phyloP scores from a whole-genome alignment of 2,797 vertebrate genomes.

The Trachurus trachurus region DNA sequence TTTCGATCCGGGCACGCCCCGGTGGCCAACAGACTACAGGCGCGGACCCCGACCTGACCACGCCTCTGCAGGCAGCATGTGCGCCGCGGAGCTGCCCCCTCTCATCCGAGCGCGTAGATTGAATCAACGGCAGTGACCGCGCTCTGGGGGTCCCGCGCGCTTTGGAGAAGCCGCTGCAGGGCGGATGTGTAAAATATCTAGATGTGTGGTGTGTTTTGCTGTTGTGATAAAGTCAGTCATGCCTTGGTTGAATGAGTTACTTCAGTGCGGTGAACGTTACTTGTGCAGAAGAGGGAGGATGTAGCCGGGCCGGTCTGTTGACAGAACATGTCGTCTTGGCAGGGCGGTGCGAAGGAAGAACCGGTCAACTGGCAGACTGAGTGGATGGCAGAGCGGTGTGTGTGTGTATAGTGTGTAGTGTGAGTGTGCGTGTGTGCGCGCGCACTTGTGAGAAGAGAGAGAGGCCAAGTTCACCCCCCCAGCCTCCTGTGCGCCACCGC shows the following conservation, averaged over 20 bases:
- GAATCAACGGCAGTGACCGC: conserved; percentile 30
- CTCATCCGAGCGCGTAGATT: conserved; percentile 32
- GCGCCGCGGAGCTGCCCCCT: conserved; percentile 44
- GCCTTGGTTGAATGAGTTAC: neutral
- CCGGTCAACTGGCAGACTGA: conserved; percentile 36
- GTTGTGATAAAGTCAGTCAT: neutral
- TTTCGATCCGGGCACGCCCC: conserved; percentile 68
- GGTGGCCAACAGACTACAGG: conserved; percentile 6
- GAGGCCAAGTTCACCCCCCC: conserved; percentile 71
- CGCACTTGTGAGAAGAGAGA: neutral
- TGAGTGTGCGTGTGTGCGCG: conserved; percentile 9
- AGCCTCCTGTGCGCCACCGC: conserved; percentile 43
- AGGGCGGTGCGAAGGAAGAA: conserved; percentile 64
- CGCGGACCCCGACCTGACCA: conserved; percentile 38
- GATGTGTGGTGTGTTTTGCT: neutral
- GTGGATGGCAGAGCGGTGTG: conserved; percentile 23
- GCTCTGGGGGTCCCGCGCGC: conserved; percentile 5
- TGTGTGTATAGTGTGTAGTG: conserved; percentile 11
- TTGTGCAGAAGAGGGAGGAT: conserved; percentile 35
- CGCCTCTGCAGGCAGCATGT: conserved; percentile 65
- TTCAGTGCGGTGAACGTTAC: conserved; percentile 11
- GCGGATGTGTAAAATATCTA: neutral
- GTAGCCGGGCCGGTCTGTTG: conserved; percentile 50
- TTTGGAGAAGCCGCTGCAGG: neutral
- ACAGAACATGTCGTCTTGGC: conserved; percentile 64